Evolutionary conservation across 2,113 vertebrate genomes (phyloP).

Genomic region (Paralichthys olivaceus): DNA sequence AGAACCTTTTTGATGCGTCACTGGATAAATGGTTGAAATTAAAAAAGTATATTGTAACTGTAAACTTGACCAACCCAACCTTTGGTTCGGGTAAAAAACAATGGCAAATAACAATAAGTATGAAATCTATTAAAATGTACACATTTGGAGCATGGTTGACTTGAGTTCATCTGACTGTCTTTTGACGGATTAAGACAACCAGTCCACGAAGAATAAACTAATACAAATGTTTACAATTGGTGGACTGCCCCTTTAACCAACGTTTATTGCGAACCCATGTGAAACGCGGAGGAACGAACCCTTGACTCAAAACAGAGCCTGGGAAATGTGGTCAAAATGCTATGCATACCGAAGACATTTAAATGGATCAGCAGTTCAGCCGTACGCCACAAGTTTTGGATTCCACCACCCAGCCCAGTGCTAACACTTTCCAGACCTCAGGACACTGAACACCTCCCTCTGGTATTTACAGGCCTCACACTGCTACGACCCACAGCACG

Average conservation of each 20-base stretch:
- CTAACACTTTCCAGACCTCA: conserved; percentile 66
- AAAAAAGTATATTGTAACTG: background rate
- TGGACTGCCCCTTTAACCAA: background rate
- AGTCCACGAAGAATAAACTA: background rate
- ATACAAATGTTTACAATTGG: background rate
- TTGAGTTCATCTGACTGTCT: background rate
- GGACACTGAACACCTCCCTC: conserved; percentile 59
- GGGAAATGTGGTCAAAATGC: conserved; percentile 28
- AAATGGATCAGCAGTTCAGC: conserved; percentile 26
- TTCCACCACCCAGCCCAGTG: conserved; percentile 34
- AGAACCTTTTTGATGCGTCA: too few species aligned
- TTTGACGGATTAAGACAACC: background rate
- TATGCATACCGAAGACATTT: conserved; percentile 2
- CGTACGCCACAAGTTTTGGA: conserved; percentile 35
- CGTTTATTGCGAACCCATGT: background rate
- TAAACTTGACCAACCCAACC: background rate
- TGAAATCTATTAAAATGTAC: background rate
- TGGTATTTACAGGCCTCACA: conserved; percentile 56
- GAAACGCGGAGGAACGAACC: background rate
- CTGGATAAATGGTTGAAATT: too few species aligned
- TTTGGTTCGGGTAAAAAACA: background rate
- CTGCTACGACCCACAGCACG: conserved; percentile 13
- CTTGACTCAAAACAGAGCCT: conserved; percentile 5
- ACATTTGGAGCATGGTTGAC: background rate
- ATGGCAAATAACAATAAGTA: background rate